Base-by-base conservation (phyloP, 2,797 vertebrate species). In the Rousettus madagascariensis region DNA sequence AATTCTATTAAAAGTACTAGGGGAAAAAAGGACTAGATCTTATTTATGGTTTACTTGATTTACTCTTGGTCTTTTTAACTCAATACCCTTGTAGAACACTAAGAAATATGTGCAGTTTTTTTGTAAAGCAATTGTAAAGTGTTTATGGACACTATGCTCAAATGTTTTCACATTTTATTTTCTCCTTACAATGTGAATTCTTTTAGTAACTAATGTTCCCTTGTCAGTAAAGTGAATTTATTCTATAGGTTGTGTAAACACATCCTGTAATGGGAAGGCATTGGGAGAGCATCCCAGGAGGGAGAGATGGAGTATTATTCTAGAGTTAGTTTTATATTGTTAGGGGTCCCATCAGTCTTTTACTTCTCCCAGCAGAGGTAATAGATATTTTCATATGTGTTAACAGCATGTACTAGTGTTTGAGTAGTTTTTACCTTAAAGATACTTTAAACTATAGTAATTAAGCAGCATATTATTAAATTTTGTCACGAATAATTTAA, bases 401-500 rank as follows among this genome's bases (percentile, higher is more conserved):
- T 36, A 88, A 59, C 30, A 49, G 61, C 78, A 68, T 97, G 46
- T 30, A 2, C 38, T 80, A 74, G 15, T 51, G 8, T 75, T 57
- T 84, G 63, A 72, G 16, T 74, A 55, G 57, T 90, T 92, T 86
- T 83, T 77, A 33, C 72, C 85, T 36, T 74, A 24, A 80, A 61
- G 28, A 68, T 86, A 49, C 22, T 92, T 87, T 33, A 75, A 82
- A 92, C 33, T 74, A 24, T 36, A 13, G n/a, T 24, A 86, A 46
- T 59, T 95, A 77, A 93, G 55, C 20, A 68, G 69, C 38, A 79
- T 6, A 33, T 43, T 87, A 46, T 66, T 72, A 79, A 41, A 55
- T 84, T 90, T 90, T 94, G 53, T 94, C 93, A 92, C 41, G 17
- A 69, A 43, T 79, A 51, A 46, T 90, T 95, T 16, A 41, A 55